Evolutionary conservation across 2,888 invertebrate species (phyloP).

Genomic region (Stenurella melanura): DNA sequence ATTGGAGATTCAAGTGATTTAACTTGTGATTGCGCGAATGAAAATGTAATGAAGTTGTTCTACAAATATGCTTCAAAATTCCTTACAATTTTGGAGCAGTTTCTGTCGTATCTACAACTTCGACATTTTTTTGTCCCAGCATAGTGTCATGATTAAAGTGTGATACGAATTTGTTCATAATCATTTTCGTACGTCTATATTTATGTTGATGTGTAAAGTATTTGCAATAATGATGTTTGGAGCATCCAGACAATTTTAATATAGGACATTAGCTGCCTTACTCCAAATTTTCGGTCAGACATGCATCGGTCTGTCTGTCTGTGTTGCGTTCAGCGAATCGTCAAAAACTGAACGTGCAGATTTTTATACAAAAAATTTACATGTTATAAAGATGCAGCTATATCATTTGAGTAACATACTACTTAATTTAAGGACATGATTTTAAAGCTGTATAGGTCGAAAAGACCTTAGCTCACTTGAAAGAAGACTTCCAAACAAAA

Average conservation of each 20-base stretch:
- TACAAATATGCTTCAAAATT: not conserved
- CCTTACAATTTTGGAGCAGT: not conserved
- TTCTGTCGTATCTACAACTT: not conserved
- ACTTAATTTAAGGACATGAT: constrained; percentile 56
- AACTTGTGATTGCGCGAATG: not conserved
- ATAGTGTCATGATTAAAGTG: not conserved
- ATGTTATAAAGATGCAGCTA: constrained; percentile 1
- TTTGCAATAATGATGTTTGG: not conserved
- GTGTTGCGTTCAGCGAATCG: too few species aligned
- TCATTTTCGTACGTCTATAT: not conserved
- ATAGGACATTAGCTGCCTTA: not conserved
- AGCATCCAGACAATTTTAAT: not conserved
- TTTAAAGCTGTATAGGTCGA: constrained; percentile 52
- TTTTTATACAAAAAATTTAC: constrained; percentile 28
- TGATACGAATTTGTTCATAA: not conserved
- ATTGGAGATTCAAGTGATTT: not conserved
- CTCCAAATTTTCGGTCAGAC: not conserved
- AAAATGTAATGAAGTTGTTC: not conserved
- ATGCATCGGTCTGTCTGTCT: not conserved
- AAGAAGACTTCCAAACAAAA: constrained; percentile 66
- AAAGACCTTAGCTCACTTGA: constrained; percentile 63
- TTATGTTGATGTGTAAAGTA: not conserved
- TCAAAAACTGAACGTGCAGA: too few species aligned
- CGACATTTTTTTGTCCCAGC: not conserved
- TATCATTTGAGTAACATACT: not conserved